Evolutionary conservation across 1,140 invertebrate genomes (phyloP).

Genomic region (Trinorchestia longiramus): DNA sequence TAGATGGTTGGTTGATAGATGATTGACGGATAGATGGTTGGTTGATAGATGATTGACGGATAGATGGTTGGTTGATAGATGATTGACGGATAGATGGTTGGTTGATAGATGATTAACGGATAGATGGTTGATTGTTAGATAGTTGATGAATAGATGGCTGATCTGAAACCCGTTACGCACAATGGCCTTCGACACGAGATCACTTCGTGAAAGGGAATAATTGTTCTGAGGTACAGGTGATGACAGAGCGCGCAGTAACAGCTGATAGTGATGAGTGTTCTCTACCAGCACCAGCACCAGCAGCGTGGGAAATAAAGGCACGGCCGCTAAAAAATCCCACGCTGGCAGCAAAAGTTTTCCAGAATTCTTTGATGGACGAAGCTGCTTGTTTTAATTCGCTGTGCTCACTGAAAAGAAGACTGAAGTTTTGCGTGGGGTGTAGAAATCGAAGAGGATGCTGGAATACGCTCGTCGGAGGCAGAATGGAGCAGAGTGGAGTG

Average conservation of each 20-base stretch:
- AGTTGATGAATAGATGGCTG: no score
- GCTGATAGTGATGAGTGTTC: no score
- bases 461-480: no score
- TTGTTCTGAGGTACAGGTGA: no score
- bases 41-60: background rate
- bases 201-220: no score
- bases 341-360: background rate
- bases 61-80: background rate
- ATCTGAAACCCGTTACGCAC: background rate
- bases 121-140: no score
- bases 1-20: background rate
- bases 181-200: no score
- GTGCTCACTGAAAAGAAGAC: background rate
- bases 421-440: background rate
- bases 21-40: background rate
- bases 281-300: background rate
- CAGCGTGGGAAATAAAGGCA: background rate
- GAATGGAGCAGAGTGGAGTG: background rate
- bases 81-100: no score
- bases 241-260: no score
- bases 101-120: no score
- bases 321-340: background rate
- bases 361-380: background rate
- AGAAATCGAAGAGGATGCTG: background rate
- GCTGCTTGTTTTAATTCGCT: background rate